Evolutionary conservation across 2,113 vertebrate genomes (phyloP).

Genomic region (Hepsetus odoe): DNA sequence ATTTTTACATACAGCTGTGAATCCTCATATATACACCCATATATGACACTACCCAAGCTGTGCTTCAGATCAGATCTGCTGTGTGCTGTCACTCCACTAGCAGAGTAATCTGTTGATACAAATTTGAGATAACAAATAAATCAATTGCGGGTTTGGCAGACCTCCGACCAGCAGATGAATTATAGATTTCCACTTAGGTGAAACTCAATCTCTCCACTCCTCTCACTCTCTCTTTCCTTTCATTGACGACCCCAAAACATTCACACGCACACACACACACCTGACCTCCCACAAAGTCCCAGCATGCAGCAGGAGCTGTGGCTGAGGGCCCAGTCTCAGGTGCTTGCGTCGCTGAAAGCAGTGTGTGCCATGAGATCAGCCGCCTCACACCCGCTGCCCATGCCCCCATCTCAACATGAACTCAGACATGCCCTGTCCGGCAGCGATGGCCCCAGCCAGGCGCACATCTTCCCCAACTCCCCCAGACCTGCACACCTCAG

Average conservation of each 20-base stretch:
- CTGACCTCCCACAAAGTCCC: constrained; percentile 45
- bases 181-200: constrained; percentile 59
- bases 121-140: constrained; percentile 37
- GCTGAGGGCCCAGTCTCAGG: constrained; percentile 55
- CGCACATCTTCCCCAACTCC: constrained; percentile 16
- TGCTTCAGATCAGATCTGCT: neutral
- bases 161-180: constrained; percentile 46
- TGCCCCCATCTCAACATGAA: constrained; percentile 31
- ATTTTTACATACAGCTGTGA: no score
- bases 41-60: neutral
- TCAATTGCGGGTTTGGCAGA: constrained; percentile 27
- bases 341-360: constrained; percentile 53
- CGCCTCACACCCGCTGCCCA: constrained; percentile 18
- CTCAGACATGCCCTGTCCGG: constrained; percentile 42
- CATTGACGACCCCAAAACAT: constrained; percentile 50
- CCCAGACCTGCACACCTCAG: constrained; percentile 36
- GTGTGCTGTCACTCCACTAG: constrained; percentile 4
- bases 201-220: constrained; percentile 52
- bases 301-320: constrained; percentile 65
- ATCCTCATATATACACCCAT: no score
- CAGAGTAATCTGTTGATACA: constrained; percentile 20
- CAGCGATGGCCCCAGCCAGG: constrained; percentile 2
- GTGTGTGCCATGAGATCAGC: constrained; percentile 53
- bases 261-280: neutral
- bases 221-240: constrained; percentile 57